These are phyloP conservation scores for Piscicola geometra DNA, from an alignment of 2,888 invertebrate species.

Conservation along the genomic window DNA sequence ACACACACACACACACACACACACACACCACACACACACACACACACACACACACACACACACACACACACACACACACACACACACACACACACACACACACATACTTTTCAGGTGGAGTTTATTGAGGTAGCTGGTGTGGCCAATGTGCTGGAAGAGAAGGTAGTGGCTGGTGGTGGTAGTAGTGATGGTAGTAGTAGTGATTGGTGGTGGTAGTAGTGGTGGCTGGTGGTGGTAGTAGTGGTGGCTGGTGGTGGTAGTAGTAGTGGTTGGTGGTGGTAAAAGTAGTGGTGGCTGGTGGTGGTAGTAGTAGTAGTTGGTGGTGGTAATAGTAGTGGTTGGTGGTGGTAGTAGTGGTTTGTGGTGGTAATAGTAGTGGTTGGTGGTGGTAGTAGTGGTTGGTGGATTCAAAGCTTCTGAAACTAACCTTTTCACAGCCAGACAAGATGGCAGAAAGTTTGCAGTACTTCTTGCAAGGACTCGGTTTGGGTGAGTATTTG, in stretches of 20 bases:
- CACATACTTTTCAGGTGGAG: conserved; percentile 58
- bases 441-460: conserved; percentile 80
- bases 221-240: neutral
- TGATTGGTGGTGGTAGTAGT: neutral
- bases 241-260: neutral
- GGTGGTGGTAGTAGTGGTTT: neutral
- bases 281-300: neutral
- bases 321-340: neutral
- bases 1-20: too few species aligned
- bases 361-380: neutral
- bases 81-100: too few species aligned
- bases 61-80: too few species aligned
- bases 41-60: too few species aligned
- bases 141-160: conserved; percentile 80
- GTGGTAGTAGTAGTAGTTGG: too few species aligned
- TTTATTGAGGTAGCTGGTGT: conserved; percentile 77
- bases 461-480: conserved; percentile 80
- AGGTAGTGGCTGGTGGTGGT: conserved; percentile 61
- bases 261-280: neutral
- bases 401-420: too few species aligned
- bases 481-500: conserved; percentile 67
- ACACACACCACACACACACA: too few species aligned
- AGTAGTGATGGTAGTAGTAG: neutral
- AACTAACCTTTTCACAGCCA: conserved; percentile 64
- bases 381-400: too few species aligned